These are phyloP conservation scores for Parascotia fuliginaria DNA, from an alignment of 2,888 invertebrate species.

Conservation along the genomic window DNA sequence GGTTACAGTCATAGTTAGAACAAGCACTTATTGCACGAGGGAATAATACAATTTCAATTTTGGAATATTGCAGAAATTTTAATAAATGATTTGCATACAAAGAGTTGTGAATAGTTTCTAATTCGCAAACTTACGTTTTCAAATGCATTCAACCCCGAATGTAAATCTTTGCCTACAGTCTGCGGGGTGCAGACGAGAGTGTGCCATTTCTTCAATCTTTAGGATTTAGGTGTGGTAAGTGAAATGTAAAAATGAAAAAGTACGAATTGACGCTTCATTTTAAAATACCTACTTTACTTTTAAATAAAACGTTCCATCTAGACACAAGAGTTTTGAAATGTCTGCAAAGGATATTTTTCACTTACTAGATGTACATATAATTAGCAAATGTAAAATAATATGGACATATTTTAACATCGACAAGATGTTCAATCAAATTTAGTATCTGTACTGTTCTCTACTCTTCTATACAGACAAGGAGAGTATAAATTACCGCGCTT, in stretches of 20 bases:
- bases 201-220: slow-evolving; percentile 39
- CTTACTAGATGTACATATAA: too few relatives aligned
- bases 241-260: slow-evolving; percentile 22
- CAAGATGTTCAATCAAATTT: too few relatives aligned
- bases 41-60: slow-evolving; percentile 13
- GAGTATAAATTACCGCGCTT: too few relatives aligned
- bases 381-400: too few relatives aligned
- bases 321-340: slow-evolving; percentile 9
- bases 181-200: slow-evolving; percentile 17
- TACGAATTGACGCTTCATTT: slow-evolving; percentile 9
- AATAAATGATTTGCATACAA: slow-evolving; percentile 39
- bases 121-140: slow-evolving; percentile 34
- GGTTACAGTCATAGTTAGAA: too few relatives aligned
- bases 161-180: slow-evolving; percentile 43
- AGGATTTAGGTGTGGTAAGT: slow-evolving; percentile 29
- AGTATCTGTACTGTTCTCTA: too few relatives aligned
- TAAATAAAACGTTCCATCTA: slow-evolving; percentile 1
- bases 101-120: slow-evolving; percentile 33
- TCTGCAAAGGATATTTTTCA: too few relatives aligned
- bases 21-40: too few relatives aligned
- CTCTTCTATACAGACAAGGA: too few relatives aligned
- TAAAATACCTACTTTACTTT: background rate
- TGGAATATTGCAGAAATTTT: slow-evolving; percentile 16
- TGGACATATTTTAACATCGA: too few relatives aligned
- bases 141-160: slow-evolving; percentile 34